Evolutionary conservation across 2,113 vertebrate genomes (phyloP).

Genomic region (Parotia lawesii): DNA sequence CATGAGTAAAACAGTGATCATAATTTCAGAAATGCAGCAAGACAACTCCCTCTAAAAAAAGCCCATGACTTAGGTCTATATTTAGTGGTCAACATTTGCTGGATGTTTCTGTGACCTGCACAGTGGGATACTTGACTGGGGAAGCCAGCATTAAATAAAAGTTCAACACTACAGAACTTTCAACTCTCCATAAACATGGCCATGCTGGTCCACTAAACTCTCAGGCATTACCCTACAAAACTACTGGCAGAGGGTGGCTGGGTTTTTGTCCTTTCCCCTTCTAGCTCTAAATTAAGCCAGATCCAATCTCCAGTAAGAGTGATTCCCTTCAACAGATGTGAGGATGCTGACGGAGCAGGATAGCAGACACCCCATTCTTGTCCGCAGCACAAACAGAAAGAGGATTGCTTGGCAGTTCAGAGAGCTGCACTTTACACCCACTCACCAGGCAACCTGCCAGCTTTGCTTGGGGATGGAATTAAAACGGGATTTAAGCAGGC

Average conservation of each 20-base stretch:
- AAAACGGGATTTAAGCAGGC: conserved; percentile 28
- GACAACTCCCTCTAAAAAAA: conserved; percentile 44
- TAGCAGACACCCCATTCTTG: neutral
- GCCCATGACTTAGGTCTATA: conserved; percentile 15
- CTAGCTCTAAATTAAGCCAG: neutral
- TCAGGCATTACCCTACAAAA: neutral
- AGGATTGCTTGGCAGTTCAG: conserved; percentile 16
- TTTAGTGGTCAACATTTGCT: conserved; percentile 45
- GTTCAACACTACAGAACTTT: neutral
- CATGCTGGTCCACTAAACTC: neutral
- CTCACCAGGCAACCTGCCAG: conserved; percentile 38
- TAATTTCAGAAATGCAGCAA: neutral
- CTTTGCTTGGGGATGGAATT: neutral
- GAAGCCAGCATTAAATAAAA: neutral
- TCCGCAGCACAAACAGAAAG: neutral
- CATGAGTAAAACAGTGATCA: conserved; percentile 34
- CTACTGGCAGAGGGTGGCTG: neutral
- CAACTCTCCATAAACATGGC: neutral
- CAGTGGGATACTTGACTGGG: neutral
- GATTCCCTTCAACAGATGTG: neutral
- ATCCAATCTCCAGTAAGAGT: neutral
- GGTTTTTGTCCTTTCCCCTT: neutral
- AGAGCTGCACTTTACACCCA: conserved; percentile 32
- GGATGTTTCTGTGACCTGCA: conserved; percentile 15
- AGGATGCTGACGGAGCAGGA: neutral